Percentiles rank a stretch among this genome's conserved stretches.
phyloP scores from a whole-genome alignment of 1,140 invertebrate genomes.

The Dreissena polymorpha region DNA sequence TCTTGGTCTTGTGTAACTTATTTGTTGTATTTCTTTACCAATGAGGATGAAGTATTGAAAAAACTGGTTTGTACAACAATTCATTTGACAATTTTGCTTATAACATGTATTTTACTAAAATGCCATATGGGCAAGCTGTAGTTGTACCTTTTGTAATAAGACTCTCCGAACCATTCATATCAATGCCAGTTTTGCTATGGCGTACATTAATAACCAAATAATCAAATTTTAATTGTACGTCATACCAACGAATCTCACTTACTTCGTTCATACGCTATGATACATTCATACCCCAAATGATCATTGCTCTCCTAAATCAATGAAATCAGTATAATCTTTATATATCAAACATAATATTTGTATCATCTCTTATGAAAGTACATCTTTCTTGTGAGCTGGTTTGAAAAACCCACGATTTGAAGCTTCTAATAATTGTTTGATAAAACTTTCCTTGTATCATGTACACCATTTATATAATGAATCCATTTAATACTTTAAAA shows the following conservation, averaged over 20 bases:
- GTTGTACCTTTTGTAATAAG: conserved; percentile 44
- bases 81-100: not conserved
- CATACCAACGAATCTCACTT: conserved; percentile 44
- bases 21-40: conserved; percentile 50
- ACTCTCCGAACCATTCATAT: conserved; percentile 47
- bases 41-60: conserved; percentile 1
- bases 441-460: conserved; percentile 29
- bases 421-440: conserved; percentile 20
- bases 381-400: conserved; percentile 1
- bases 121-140: conserved; percentile 38
- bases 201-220: conserved; percentile 37
- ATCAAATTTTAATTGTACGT: conserved; percentile 38
- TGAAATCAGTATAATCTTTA: conserved; percentile 32
- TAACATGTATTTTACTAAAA: conserved; percentile 32
- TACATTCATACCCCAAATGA: conserved; percentile 50
- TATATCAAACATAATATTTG: conserved; percentile 19
- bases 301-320: conserved; percentile 54
- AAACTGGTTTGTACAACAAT: conserved; percentile 52
- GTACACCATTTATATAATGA: not conserved
- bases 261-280: conserved; percentile 46
- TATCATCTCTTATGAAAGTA: conserved; percentile 5
- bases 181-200: conserved; percentile 50
- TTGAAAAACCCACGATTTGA: conserved; percentile 23
- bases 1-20: conserved; percentile 13
- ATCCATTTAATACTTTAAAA: conserved; percentile 23